Conservation (phyloP, 1,140 invertebrate genomes). For the Acyrthosiphon pisum region DNA sequence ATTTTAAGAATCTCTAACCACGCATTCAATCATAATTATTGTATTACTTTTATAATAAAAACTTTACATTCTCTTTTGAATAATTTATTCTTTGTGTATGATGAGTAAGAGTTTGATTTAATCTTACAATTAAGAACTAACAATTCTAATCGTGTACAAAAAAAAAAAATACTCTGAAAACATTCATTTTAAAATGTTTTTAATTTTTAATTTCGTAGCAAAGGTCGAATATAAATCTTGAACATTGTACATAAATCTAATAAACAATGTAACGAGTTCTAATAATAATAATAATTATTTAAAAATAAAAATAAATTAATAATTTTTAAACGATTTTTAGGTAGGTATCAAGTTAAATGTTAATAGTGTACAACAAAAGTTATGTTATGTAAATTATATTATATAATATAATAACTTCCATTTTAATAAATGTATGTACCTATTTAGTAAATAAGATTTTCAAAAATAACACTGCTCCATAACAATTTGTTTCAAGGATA, state of each 20-base stretch:
- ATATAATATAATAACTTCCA: background rate
- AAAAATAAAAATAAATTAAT: background rate
- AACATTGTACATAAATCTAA: background rate
- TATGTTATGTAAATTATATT: too few species aligned
- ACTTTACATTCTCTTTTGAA: background rate
- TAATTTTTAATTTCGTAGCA: background rate
- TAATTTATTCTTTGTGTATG: background rate
- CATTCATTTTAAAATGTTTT: background rate
- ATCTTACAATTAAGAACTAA: background rate
- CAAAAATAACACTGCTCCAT: background rate
- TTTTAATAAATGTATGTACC: background rate
- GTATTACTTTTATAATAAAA: background rate
- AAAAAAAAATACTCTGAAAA: background rate
- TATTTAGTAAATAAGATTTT: background rate
- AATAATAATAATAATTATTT: too few species aligned
- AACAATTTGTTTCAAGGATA: background rate
- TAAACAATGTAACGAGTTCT: background rate
- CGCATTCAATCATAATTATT: slow-evolving; percentile 4
- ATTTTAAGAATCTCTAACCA: background rate
- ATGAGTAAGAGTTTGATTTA: background rate
- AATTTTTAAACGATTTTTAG: background rate
- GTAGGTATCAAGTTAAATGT: background rate
- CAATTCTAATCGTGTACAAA: background rate
- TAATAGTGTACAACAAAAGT: background rate
- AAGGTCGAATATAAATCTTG: background rate